phyloP scores from a whole-genome alignment of 2,888 invertebrate genomes.

The Cantharis lateralis region DNA sequence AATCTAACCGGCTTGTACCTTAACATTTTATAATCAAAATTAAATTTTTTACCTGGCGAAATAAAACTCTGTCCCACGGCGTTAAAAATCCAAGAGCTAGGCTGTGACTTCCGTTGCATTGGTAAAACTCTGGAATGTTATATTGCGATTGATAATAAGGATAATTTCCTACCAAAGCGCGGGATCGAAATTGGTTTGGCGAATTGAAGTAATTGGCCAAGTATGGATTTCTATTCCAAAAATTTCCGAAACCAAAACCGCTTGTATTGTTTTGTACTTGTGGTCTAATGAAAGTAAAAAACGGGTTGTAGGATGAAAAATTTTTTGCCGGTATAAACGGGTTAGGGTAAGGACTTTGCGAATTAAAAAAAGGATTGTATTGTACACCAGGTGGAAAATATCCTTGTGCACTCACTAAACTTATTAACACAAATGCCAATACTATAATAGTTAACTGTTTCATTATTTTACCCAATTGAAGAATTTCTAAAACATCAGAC shows the following conservation, averaged over 20 bases:
- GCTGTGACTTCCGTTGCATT: conserved; percentile 35
- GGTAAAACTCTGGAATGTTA: conserved; percentile 4
- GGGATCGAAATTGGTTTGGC: neutral
- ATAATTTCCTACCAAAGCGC: neutral
- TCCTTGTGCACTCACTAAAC: neutral
- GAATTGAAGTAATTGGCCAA: neutral
- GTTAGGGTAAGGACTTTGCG: neutral
- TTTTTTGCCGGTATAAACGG: neutral
- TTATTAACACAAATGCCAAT: neutral
- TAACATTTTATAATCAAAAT: neutral
- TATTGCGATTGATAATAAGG: neutral
- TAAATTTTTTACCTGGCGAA: conserved; percentile 42
- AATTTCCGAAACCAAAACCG: neutral
- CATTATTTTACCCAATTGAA: neutral
- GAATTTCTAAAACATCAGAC: neutral
- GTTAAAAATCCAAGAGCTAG: conserved; percentile 46
- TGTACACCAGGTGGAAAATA: conserved; percentile 2
- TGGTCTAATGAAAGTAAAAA: neutral
- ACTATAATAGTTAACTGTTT: neutral
- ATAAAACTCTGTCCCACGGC: conserved; percentile 44
- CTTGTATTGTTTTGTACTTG: neutral
- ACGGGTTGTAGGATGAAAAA: neutral
- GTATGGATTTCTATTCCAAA: neutral
- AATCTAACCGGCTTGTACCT: neutral
- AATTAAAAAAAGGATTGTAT: conserved; percentile 3